Base-by-base conservation (phyloP, 2,797 vertebrate species). In the Neopelma chrysocephalum region DNA sequence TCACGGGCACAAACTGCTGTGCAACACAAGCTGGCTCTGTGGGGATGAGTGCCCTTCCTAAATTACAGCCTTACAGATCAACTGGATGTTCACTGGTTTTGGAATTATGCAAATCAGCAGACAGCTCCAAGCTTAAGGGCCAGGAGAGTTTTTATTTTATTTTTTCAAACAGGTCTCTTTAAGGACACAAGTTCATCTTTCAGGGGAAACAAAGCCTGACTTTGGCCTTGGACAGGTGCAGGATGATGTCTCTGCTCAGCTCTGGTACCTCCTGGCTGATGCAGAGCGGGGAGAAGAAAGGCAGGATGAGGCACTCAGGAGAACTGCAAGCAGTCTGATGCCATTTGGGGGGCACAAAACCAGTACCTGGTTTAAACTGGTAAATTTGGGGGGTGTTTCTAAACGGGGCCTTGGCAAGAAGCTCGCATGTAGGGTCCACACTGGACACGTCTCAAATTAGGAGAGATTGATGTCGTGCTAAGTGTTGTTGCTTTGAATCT, bases 21-120 rank as follows among this genome's bases (percentile, higher is more conserved):
- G 83, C 90, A 96, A 95, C 86, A 73, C 78, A 90, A 96, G 78
- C 68, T 73, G 86, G 60, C 32, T 70, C 48, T 27, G 1, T 23
- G 32, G 48, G 78, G 45, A 64, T 36, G 47, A 60, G 47, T 64
- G 50, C 6, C 38, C 86, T 75, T 89, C 75, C 88, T 72, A 56
- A 72, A 82, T 95, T 95, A 95, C 81, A 90, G 42, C 9, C 0
- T 34, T 15, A n/a, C 26, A 27, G 21, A 48, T 14, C 61, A 43
- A 11, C 21, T 2, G 43, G 27, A 17, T 70, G 20, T 7, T 75
- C 51, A 32, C 32, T 57, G 38, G 18, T 75, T 13, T 76, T 83
- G 53, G 20, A 48, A 15, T 48, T 32, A 79, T 15, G 45, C 62
- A 88, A 57, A 91, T n/a, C 34, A 34, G 36, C 25, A 80, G 31